Percentiles rank a stretch among this genome's conserved stretches.
These are phyloP conservation scores for Pogonocherus hispidulus DNA, from an alignment of 2,888 invertebrate genomes.

Conservation along the genomic window DNA sequence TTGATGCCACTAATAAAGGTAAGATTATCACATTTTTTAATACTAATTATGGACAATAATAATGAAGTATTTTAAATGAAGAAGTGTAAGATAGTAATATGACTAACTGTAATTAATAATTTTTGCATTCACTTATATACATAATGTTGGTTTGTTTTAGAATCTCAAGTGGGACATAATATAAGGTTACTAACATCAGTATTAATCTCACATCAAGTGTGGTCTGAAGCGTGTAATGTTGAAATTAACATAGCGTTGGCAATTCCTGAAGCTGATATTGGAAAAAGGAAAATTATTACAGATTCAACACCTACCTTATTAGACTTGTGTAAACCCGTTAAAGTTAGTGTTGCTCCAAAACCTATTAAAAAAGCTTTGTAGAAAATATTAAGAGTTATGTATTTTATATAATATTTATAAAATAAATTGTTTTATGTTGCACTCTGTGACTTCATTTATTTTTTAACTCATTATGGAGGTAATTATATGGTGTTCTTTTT, in stretches of 20 bases:
- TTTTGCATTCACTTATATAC: no score
- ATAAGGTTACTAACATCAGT: constrained; percentile 87
- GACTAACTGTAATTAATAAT: no score
- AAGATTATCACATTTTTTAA: constrained; percentile 24
- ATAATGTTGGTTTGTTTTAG: constrained; percentile 62
- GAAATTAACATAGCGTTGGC: constrained; percentile 88
- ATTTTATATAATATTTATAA: constrained; percentile 1
- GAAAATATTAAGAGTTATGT: constrained; percentile 24
- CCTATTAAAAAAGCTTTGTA: constrained; percentile 79
- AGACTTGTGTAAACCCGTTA: constrained; percentile 88
- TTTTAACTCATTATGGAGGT: no score
- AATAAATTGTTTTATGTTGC: background rate
- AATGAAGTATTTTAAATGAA: no score
- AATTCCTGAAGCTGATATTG: constrained; percentile 74
- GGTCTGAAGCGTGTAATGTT: constrained; percentile 93
- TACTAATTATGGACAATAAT: no score
- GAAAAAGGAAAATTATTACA: constrained; percentile 65
- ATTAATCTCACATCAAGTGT: constrained; percentile 90
- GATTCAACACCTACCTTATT: constrained; percentile 74
- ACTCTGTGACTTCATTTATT: background rate
- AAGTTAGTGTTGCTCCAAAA: constrained; percentile 90
- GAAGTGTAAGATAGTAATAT: no score
- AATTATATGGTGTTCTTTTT: no score
- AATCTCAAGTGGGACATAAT: constrained; percentile 72
- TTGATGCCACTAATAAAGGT: constrained; percentile 69